Conservation (phyloP, 2,797 vertebrate species). For the Chrysocyon brachyurus region DNA sequence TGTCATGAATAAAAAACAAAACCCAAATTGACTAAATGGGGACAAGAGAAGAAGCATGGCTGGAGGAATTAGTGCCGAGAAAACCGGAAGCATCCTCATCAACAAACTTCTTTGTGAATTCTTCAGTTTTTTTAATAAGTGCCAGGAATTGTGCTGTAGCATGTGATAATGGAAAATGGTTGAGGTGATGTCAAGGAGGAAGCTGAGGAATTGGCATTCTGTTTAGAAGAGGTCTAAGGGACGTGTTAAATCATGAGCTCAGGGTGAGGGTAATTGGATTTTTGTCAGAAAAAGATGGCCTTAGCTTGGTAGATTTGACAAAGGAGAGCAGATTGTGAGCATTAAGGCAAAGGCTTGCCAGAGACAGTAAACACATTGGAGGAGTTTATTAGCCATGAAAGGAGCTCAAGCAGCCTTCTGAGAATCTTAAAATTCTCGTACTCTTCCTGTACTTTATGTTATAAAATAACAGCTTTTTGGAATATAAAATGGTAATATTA, state of each 20-base stretch:
- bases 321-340: neutral
- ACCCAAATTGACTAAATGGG: no score
- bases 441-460: neutral
- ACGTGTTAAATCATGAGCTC: neutral
- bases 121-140: neutral
- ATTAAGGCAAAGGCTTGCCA: neutral
- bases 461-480: neutral
- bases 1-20: no score
- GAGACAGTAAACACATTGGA: neutral
- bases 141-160: neutral
- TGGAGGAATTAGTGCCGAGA: neutral
- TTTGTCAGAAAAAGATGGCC: neutral
- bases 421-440: constrained; percentile 55
- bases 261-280: neutral
- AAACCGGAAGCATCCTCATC: neutral
- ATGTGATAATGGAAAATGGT: neutral
- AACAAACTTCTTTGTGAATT: neutral
- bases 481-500: neutral
- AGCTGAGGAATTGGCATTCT: neutral
- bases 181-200: neutral
- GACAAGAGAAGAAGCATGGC: neutral
- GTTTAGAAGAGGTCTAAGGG: neutral
- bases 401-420: neutral
- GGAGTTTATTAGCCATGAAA: neutral
- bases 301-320: neutral